phyloP scores from a whole-genome alignment of 2,888 invertebrate species.

The Biston stratarius region DNA sequence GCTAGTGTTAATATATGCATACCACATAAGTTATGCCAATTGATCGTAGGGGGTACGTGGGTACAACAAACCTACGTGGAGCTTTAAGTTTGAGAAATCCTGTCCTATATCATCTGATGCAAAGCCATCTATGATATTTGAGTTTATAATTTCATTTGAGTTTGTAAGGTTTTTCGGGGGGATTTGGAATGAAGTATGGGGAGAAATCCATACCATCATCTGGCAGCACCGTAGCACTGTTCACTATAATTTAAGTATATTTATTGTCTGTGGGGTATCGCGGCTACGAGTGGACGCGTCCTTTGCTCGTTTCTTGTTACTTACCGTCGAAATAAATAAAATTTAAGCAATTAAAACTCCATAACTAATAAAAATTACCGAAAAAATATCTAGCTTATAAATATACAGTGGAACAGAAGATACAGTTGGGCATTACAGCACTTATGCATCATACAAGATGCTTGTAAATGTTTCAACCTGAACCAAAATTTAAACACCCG shows the following conservation, averaged over 20 bases:
- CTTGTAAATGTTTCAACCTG: slow-evolving; percentile 40
- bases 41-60: too few relatives aligned
- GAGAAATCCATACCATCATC: too few relatives aligned
- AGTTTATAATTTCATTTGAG: too few relatives aligned
- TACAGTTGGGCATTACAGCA: not conserved
- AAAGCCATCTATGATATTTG: too few relatives aligned
- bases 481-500: slow-evolving; percentile 41
- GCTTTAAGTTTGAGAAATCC: too few relatives aligned
- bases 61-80: too few relatives aligned
- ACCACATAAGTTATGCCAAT: too few relatives aligned
- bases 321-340: slow-evolving; percentile 32
- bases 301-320: slow-evolving; percentile 26
- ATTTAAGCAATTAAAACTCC: slow-evolving; percentile 1
- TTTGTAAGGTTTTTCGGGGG: too few relatives aligned
- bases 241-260: too few relatives aligned
- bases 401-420: not conserved
- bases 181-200: too few relatives aligned
- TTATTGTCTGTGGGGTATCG: slow-evolving; percentile 38
- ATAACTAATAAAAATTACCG: slow-evolving; percentile 27
- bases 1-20: too few relatives aligned
- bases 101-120: too few relatives aligned
- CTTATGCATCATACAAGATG: slow-evolving; percentile 44
- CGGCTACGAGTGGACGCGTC: slow-evolving; percentile 39
- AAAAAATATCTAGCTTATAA: not conserved
- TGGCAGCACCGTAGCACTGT: not conserved